Conservation (phyloP, 1,140 invertebrate species). For the Hyposmocoma kahamanoa region DNA sequence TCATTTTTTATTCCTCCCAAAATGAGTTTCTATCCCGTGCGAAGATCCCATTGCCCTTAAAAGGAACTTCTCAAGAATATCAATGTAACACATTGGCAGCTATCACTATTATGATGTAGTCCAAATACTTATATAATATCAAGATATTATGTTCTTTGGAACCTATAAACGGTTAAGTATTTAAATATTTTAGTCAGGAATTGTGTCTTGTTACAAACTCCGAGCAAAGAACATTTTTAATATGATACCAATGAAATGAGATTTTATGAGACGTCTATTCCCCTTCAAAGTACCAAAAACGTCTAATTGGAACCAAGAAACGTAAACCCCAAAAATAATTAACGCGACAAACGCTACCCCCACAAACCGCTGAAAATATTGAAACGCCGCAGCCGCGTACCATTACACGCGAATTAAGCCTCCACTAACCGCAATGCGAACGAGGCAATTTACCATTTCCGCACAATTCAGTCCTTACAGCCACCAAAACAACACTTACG, state of each 20-base stretch:
- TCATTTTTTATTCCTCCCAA: background rate
- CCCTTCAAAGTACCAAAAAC: too few species aligned
- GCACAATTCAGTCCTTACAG: constrained; percentile 20
- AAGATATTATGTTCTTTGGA: too few species aligned
- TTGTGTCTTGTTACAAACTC: too few species aligned
- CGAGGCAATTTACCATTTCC: constrained; percentile 22
- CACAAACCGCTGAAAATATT: constrained; percentile 25
- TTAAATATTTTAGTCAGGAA: too few species aligned
- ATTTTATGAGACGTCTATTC: too few species aligned
- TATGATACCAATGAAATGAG: too few species aligned
- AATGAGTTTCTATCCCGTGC: background rate
- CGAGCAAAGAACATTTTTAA: too few species aligned
- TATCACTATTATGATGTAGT: too few species aligned
- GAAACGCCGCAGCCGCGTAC: constrained; percentile 26
- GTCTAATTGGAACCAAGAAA: constrained; percentile 1
- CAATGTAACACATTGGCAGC: constrained; percentile 5
- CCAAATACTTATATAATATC: too few species aligned
- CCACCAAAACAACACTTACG: constrained; percentile 58
- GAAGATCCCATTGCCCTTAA: background rate
- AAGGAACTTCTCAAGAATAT: background rate
- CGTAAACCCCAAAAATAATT: constrained; percentile 18
- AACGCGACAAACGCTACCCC: constrained; percentile 9
- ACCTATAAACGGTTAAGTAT: too few species aligned
- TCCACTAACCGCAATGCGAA: constrained; percentile 25
- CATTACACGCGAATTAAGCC: constrained; percentile 28